Percentiles rank a stretch among this genome's conserved stretches.
Evolutionary conservation across 2,797 vertebrate genomes (phyloP).

Genomic region (Brachyalestes nurse): DNA sequence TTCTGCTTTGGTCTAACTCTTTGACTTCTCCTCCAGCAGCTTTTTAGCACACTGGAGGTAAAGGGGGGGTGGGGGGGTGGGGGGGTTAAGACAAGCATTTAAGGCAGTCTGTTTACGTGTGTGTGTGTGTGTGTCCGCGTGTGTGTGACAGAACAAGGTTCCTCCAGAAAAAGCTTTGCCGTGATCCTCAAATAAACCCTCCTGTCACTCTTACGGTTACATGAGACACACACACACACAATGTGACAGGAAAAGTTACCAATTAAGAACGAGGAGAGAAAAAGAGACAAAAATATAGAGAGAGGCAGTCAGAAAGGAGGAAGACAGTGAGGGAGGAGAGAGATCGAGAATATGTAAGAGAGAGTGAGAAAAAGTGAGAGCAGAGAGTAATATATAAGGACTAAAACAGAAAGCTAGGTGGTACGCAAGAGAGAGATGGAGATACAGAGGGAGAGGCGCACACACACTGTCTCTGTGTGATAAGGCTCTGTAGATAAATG

Average conservation of each 20-base stretch:
- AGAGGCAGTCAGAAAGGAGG: neutral
- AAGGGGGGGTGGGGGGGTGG: too few species aligned
- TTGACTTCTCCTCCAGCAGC: neutral
- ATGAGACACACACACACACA: constrained; percentile 18
- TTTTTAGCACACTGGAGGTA: neutral
- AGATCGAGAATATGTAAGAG: too few species aligned
- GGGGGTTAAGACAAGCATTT: too few species aligned
- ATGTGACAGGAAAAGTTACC: neutral
- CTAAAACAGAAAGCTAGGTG: neutral
- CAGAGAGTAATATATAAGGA: neutral
- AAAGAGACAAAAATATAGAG: neutral
- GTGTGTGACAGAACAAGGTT: constrained; percentile 7
- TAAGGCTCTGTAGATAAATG: constrained; percentile 26
- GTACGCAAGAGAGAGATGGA: neutral
- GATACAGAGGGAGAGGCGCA: neutral
- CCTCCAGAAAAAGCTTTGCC: neutral
- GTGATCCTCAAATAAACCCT: constrained; percentile 18
- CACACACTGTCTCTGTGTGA: constrained; percentile 15
- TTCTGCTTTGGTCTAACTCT: neutral
- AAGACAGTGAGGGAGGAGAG: neutral
- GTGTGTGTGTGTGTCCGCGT: constrained; percentile 1
- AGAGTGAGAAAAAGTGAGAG: neutral
- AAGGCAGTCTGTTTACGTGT: neutral
- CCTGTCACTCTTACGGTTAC: neutral
- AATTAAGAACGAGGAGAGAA: neutral